These are phyloP conservation scores for Phenganax marumi DNA, from an alignment of 92 coral and sea anemone genomes.

Conservation along the genomic window DNA sequence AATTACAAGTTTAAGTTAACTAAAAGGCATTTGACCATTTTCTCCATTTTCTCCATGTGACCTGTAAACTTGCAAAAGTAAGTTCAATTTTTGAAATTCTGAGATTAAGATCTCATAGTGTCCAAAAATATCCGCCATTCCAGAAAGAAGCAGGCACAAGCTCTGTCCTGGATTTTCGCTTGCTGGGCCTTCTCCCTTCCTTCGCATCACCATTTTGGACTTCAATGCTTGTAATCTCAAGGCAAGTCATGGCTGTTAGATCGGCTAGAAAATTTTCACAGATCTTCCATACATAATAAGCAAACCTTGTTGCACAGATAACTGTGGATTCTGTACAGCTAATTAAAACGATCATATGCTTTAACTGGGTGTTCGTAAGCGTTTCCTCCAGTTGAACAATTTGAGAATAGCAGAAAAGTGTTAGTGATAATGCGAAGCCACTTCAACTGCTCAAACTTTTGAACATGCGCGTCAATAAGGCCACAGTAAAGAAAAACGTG, in stretches of 20 bases:
- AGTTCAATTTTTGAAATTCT: constrained; percentile 1
- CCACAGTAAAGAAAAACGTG: too few relatives aligned
- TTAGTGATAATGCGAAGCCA: too few relatives aligned
- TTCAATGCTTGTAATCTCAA: neutral
- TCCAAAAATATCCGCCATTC: neutral
- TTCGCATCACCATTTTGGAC: neutral
- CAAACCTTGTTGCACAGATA: constrained; percentile 1
- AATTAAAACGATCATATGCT: constrained; percentile 12
- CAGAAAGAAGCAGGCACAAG: neutral
- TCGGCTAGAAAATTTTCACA: neutral
- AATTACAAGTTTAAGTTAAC: neutral
- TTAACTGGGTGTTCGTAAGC: neutral
- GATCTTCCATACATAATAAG: neutral
- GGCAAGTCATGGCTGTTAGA: constrained; percentile 6
- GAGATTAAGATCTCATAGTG: neutral
- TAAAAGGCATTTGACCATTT: neutral
- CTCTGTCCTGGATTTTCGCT: neutral
- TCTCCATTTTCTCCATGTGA: constrained; percentile 4
- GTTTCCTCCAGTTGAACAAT: constrained; percentile 7
- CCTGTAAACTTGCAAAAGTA: neutral
- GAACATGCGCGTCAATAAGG: too few relatives aligned
- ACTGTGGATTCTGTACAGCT: constrained; percentile 4
- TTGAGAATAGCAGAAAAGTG: neutral
- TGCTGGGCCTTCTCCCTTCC: constrained; percentile 13
- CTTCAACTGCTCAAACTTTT: too few relatives aligned